A percentile compares a stretch with the other conserved stretches of the same genome.
Conservation (phyloP, 2,888 invertebrate genomes). For the Eilema sororculum region DNA sequence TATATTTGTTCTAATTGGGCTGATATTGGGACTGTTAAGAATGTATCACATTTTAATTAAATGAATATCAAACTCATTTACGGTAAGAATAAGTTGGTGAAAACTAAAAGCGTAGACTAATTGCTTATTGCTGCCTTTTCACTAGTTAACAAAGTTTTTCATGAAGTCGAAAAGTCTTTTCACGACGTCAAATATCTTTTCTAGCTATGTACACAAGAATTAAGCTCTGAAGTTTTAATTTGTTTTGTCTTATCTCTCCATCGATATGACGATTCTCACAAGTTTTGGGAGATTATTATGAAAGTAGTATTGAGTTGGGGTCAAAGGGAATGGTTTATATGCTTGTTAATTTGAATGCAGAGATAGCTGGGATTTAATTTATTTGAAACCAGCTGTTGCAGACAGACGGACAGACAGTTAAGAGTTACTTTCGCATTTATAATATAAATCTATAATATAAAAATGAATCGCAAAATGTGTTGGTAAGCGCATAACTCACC, state of each 20-base stretch:
- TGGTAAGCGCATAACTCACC: too few species aligned
- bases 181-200: conserved; percentile 28
- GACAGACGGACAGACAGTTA: too few species aligned
- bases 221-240: conserved; percentile 48
- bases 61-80: not conserved
- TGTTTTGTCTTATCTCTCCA: conserved; percentile 50
- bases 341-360: conserved; percentile 6
- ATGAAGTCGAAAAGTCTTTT: conserved; percentile 21
- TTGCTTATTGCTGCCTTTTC: conserved; percentile 43
- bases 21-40: not conserved
- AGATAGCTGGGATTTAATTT: not conserved
- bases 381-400: too few species aligned
- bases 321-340: conserved; percentile 12
- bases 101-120: conserved; percentile 34
- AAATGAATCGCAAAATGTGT: too few species aligned
- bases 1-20: not conserved
- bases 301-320: conserved; percentile 27
- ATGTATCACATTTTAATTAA: not conserved
- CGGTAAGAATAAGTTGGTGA: conserved; percentile 23
- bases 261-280: conserved; percentile 39
- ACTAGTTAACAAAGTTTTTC: conserved; percentile 44
- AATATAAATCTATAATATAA: too few species aligned
- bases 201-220: conserved; percentile 40
- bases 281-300: conserved; percentile 33
- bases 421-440: too few species aligned